phyloP scores from a whole-genome alignment of 2,797 vertebrate genomes.

The Taenioides sp. region DNA sequence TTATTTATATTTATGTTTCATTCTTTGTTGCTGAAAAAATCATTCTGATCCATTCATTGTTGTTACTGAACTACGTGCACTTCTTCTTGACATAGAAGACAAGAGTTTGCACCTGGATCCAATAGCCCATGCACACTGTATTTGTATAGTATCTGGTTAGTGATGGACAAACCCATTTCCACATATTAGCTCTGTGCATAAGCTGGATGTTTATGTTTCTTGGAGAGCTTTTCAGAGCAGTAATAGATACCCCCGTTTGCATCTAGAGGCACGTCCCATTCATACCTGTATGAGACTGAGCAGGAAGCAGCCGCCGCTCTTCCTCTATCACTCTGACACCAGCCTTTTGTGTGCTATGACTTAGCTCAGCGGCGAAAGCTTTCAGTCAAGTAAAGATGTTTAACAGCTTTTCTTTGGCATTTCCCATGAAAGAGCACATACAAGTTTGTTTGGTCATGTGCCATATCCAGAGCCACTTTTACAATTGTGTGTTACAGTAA shows the following conservation, averaged over 20 bases:
- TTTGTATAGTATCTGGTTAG: conserved; percentile 50
- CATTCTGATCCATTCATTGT: too few relatives aligned
- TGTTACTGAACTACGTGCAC: not conserved
- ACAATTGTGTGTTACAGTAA: conserved; percentile 4
- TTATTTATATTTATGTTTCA: too few relatives aligned
- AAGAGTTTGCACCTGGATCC: conserved; percentile 59
- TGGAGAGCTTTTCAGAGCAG: conserved; percentile 66
- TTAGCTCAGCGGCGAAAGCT: conserved; percentile 57
- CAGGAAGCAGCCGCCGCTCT: conserved; percentile 79
- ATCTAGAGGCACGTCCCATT: conserved; percentile 58
- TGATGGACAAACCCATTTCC: conserved; percentile 50
- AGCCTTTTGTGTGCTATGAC: conserved; percentile 66
- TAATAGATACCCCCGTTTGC: conserved; percentile 77
- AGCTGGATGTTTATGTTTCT: conserved; percentile 54
- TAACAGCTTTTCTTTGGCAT: conserved; percentile 66
- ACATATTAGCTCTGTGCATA: conserved; percentile 16
- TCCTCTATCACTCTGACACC: conserved; percentile 72
- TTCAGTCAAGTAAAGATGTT: conserved; percentile 35
- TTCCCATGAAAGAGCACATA: conserved; percentile 83
- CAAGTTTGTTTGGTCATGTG: conserved; percentile 11
- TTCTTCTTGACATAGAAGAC: conserved; percentile 23
- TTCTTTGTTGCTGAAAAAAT: too few relatives aligned
- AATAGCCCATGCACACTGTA: conserved; percentile 40
- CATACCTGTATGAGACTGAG: conserved; percentile 73
- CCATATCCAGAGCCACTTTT: conserved; percentile 12